Base-by-base conservation (phyloP, 2,797 vertebrate genomes). In the Naso thynnoides region DNA sequence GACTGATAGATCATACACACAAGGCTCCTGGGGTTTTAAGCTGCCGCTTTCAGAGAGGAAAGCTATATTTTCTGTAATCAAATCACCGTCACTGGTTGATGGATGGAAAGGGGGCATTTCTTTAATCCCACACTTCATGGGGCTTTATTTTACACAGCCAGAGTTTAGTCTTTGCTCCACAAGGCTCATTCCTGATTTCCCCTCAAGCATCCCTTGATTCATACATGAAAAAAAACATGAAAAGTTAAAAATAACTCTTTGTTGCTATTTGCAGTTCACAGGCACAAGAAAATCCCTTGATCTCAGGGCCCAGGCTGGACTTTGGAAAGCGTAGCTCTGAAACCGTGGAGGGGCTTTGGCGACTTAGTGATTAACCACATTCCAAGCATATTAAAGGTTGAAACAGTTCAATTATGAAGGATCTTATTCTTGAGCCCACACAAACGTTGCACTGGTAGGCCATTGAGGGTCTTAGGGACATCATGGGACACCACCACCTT, bases 401-500 rank as follows among this genome's bases (percentile, higher is more conserved):
- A 85, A 79, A 85, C 44, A 45, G 49, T 39, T 60, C 31, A 39
- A 31, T 72, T 50, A 55, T 56, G 76, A 31, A 57, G 49, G 42
- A 42, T 55, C 65, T 83, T 74, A 79, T 58, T 68, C 68, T 54
- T 78, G 73, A 79, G 82, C 60, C 44, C 75, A 73, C 23, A 55
- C 70, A 69, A 68, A 57, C 61, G 11, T 62, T 64, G 57, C 78
- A 56, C 50, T 75, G 58, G 21, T 41, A 48, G 52, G 63, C 69
- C 54, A 64, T 2, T 50, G 15, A 65, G 70, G 64, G 69, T 82
- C 78, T 84, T 70, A 73, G 42, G 18, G 56, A 56, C 50, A 70
- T 75, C 84, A 88, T 87, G 87, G 87, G 81, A 88, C 24, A 55
- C 62, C 24, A 55, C 57, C 19, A 54, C 52, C 59, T 62, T 76